phyloP scores from a whole-genome alignment of 2,797 vertebrate genomes.

The Huso huso region DNA sequence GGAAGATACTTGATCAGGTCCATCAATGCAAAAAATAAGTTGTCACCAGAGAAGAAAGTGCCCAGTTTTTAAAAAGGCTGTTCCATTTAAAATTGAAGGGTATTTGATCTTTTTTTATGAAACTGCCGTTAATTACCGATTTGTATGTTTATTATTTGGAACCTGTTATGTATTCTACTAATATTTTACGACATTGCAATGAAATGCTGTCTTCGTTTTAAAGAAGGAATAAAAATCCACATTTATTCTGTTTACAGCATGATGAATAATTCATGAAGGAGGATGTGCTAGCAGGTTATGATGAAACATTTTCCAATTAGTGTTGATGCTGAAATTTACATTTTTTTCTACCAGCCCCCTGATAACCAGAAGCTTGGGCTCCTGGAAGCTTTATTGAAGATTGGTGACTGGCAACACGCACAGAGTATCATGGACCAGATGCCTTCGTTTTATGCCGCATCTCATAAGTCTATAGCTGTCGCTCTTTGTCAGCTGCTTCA shows the following conservation, averaged over 20 bases:
- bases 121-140: too few species aligned
- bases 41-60: background rate
- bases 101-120: too few species aligned
- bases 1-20: background rate
- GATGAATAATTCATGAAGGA: too few species aligned
- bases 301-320: too few species aligned
- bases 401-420: slow-evolving; percentile 94
- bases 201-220: too few species aligned
- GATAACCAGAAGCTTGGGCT: slow-evolving; percentile 97
- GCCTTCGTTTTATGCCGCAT: slow-evolving; percentile 88
- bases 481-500: slow-evolving; percentile 92
- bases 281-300: too few species aligned
- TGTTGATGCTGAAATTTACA: slow-evolving; percentile 31
- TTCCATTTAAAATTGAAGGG: background rate
- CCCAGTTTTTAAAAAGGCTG: background rate
- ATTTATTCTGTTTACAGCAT: too few species aligned
- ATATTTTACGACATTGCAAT: too few species aligned
- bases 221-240: too few species aligned
- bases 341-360: slow-evolving; percentile 62
- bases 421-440: slow-evolving; percentile 97
- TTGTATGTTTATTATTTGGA: background rate
- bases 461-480: slow-evolving; percentile 87
- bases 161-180: slow-evolving; percentile 4
- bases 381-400: slow-evolving; percentile 86
- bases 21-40: background rate